Evolutionary conservation across 2,888 invertebrate genomes (phyloP).

Genomic region (Malachius bipustulatus): DNA sequence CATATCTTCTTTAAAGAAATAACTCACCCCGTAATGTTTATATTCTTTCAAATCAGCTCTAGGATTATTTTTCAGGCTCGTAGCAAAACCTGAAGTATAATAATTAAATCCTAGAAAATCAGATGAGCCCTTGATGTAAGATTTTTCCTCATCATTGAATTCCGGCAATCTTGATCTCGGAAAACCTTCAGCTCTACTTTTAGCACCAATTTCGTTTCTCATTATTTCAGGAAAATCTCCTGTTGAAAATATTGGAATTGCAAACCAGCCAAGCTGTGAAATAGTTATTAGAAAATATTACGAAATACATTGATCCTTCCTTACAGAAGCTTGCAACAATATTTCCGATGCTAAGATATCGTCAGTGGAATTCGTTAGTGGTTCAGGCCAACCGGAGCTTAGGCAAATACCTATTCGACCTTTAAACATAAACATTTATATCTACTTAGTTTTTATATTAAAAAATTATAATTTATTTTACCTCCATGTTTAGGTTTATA

Average conservation of each 20-base stretch:
- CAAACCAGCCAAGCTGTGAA: constrained; percentile 51
- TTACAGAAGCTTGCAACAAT: constrained; percentile 42
- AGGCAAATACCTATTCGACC: constrained; percentile 45
- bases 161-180: constrained; percentile 46
- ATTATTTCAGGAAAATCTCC: constrained; percentile 58
- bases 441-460: too few species aligned
- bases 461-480: constrained; percentile 20
- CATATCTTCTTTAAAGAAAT: constrained; percentile 13
- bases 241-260: constrained; percentile 51
- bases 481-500: constrained; percentile 44
- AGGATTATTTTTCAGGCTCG: constrained; percentile 31
- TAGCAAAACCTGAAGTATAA: constrained; percentile 51
- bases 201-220: constrained; percentile 44
- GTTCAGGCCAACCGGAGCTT: constrained; percentile 41
- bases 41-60: constrained; percentile 7
- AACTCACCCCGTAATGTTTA: constrained; percentile 9
- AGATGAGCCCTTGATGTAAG: constrained; percentile 45
- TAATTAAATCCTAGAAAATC: constrained; percentile 68
- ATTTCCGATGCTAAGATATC: constrained; percentile 41
- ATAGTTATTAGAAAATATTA: too few species aligned
- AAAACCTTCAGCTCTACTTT: constrained; percentile 41
- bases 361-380: constrained; percentile 35
- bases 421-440: too few species aligned
- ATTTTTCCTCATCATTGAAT: constrained; percentile 49
- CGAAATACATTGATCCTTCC: constrained; percentile 24